These are phyloP conservation scores for Oryzias melastigma DNA, from an alignment of 2,113 vertebrate genomes.

Conservation along the genomic window DNA sequence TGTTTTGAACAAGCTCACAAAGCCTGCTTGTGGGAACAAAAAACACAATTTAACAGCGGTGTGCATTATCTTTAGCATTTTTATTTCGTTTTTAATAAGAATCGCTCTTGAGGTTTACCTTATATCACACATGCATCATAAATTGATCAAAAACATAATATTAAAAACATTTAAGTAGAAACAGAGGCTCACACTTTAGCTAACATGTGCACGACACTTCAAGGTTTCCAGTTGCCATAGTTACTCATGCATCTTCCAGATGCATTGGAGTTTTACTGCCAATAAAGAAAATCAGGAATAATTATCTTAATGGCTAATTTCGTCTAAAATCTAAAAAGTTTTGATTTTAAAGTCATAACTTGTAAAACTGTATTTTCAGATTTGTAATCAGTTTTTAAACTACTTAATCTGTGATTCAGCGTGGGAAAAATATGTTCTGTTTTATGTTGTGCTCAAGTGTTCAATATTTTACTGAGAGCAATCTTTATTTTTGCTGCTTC, in stretches of 20 bases:
- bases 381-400: too few relatives aligned
- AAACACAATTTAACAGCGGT: background rate
- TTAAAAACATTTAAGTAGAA: background rate
- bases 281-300: background rate
- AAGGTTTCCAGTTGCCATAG: constrained; percentile 20
- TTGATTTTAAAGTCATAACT: too few relatives aligned
- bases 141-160: background rate
- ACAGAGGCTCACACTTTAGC: background rate
- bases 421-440: too few relatives aligned
- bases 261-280: constrained; percentile 18
- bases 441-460: too few relatives aligned
- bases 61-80: background rate
- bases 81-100: constrained; percentile 1
- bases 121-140: background rate
- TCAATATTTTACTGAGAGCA: too few relatives aligned
- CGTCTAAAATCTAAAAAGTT: too few relatives aligned
- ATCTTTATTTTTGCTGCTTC: too few relatives aligned
- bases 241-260: constrained; percentile 13
- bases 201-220: background rate
- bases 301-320: too few relatives aligned
- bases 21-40: constrained; percentile 2
- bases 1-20: constrained; percentile 1
- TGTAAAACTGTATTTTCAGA: too few relatives aligned
- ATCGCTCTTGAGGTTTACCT: background rate
- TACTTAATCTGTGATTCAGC: too few relatives aligned